Conservation (phyloP, 2,888 invertebrate species). For the Drosophila atripex region DNA sequence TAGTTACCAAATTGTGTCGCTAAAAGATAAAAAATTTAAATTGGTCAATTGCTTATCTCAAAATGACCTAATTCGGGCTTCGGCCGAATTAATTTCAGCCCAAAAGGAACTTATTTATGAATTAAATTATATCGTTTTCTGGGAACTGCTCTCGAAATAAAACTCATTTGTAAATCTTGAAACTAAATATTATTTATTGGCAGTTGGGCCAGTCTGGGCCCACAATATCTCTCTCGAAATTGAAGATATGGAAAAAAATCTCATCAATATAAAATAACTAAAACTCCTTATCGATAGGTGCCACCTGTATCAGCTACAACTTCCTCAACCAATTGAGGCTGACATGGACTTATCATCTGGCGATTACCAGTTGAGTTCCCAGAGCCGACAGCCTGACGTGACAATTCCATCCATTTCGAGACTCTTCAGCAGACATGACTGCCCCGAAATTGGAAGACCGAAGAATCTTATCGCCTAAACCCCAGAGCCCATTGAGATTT, state of each 20-base stretch:
- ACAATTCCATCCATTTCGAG: slow-evolving; percentile 37
- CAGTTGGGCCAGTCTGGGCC: background rate
- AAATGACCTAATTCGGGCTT: background rate
- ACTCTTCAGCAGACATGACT: slow-evolving; percentile 37
- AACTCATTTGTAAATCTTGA: background rate
- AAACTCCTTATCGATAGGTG: slow-evolving; percentile 30
- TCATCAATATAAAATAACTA: slow-evolving; percentile 7
- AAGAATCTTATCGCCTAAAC: slow-evolving; percentile 31
- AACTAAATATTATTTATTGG: background rate
- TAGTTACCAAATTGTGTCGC: background rate
- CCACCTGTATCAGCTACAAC: slow-evolving; percentile 41
- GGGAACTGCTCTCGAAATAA: background rate
- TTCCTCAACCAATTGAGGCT: slow-evolving; percentile 39
- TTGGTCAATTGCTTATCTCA: slow-evolving; percentile 2
- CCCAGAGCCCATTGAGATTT: slow-evolving; percentile 30
- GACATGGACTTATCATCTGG: slow-evolving; percentile 33
- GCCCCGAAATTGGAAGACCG: slow-evolving; percentile 3
- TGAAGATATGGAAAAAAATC: slow-evolving; percentile 6
- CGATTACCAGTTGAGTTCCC: slow-evolving; percentile 35
- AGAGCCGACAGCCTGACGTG: slow-evolving; percentile 36
- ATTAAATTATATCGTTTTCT: background rate
- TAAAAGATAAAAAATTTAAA: slow-evolving; percentile 6
- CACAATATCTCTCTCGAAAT: slow-evolving; percentile 11
- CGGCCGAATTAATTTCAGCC: background rate
- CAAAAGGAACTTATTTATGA: background rate